Evolutionary conservation across 2,113 vertebrate species (phyloP).

Genomic region (zebrafish (Danio rerio)): DNA sequence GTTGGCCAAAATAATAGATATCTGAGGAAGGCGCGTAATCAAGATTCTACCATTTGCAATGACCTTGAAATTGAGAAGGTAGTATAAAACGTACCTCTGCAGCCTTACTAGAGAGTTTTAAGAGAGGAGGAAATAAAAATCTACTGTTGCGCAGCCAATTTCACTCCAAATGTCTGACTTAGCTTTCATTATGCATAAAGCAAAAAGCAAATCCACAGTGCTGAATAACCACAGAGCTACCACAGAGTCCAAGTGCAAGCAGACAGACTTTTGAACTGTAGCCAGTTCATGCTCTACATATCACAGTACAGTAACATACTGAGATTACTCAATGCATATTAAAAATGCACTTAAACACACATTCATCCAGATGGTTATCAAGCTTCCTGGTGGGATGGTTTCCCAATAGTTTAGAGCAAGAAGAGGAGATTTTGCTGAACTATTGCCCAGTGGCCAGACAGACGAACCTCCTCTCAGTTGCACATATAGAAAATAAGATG

Average conservation of each 20-base stretch:
- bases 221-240: not conserved
- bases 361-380: not conserved
- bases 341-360: slow-evolving; percentile 19
- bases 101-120: not conserved
- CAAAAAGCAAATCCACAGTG: not conserved
- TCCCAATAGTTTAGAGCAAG: slow-evolving; percentile 4
- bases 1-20: not conserved
- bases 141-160: slow-evolving; percentile 6
- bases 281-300: not conserved
- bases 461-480: not conserved
- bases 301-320: not conserved
- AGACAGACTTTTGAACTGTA: slow-evolving; percentile 3
- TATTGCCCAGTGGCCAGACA: not conserved
- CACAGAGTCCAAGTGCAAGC: not conserved
- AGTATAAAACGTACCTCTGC: not conserved
- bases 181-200: not conserved
- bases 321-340: slow-evolving; percentile 15
- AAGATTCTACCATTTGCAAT: not conserved
- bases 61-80: not conserved
- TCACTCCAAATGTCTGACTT: not conserved
- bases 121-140: not conserved
- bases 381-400: slow-evolving; percentile 6
- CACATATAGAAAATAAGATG: slow-evolving; percentile 7
- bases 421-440: slow-evolving; percentile 23
- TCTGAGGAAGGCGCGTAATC: not conserved